These are phyloP conservation scores for Eilema sororculum DNA, from an alignment of 2,888 invertebrate genomes.

Conservation along the genomic window DNA sequence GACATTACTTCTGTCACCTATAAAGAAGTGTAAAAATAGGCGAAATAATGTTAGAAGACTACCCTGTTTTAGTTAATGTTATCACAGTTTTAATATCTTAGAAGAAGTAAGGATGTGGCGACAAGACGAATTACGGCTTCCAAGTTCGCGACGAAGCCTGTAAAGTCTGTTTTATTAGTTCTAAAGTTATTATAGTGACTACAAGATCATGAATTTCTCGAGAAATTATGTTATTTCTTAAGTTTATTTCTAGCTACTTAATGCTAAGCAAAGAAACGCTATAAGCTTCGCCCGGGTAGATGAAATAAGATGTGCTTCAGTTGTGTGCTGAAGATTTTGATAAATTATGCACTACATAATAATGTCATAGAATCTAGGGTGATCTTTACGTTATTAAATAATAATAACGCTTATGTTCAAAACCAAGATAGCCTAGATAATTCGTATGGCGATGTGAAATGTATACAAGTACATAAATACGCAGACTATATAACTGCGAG, in stretches of 20 bases:
- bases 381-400: too few relatives aligned
- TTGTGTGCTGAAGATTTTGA: background rate
- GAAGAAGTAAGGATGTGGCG: slow-evolving; percentile 7
- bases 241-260: background rate
- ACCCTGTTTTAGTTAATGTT: slow-evolving; percentile 35
- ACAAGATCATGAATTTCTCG: slow-evolving; percentile 14
- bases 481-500: too few relatives aligned
- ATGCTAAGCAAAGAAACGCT: background rate
- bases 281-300: background rate
- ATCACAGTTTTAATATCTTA: slow-evolving; percentile 33
- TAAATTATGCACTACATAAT: background rate
- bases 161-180: slow-evolving; percentile 16
- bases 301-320: background rate
- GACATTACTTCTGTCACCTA: slow-evolving; percentile 11
- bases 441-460: too few relatives aligned
- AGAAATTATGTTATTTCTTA: background rate
- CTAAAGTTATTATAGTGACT: slow-evolving; percentile 6
- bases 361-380: too few relatives aligned
- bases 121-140: slow-evolving; percentile 17
- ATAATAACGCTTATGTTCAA: too few relatives aligned
- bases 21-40: slow-evolving; percentile 27
- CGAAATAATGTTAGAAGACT: slow-evolving; percentile 17
- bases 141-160: slow-evolving; percentile 10
- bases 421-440: too few relatives aligned
- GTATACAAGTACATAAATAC: too few relatives aligned